Conservation (phyloP, 2,797 vertebrate species). For the Mycteria americana region DNA sequence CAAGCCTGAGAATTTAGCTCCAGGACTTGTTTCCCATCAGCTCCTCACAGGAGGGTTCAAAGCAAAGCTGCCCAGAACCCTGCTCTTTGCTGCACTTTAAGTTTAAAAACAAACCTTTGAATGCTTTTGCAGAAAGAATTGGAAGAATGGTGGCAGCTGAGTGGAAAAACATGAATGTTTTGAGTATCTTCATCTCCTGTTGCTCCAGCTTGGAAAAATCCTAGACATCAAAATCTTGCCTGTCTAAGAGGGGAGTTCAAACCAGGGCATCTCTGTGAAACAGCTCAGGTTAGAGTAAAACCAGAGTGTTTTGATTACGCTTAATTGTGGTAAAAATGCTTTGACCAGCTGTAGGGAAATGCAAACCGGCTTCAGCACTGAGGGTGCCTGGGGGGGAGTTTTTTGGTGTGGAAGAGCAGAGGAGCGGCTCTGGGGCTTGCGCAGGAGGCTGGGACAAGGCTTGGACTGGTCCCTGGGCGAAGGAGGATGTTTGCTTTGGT, state of each 20-base stretch:
- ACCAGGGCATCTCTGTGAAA: neutral
- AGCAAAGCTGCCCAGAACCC: neutral
- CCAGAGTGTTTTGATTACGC: neutral
- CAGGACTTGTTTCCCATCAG: neutral
- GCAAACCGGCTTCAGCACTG: neutral
- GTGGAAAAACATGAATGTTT: conserved; percentile 24
- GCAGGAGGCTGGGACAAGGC: neutral
- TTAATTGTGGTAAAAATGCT: neutral
- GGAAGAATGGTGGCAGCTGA: conserved; percentile 33
- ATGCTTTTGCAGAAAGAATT: neutral
- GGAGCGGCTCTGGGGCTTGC: neutral
- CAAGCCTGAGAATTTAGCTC: neutral
- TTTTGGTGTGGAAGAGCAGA: neutral
- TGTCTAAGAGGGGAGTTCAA: neutral
- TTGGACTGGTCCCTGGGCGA: neutral
- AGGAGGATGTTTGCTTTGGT: neutral
- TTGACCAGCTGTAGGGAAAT: neutral
- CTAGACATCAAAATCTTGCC: neutral
- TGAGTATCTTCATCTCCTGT: neutral
- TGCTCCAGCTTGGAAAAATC: neutral
- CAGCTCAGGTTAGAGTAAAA: neutral
- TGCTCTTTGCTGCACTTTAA: neutral
- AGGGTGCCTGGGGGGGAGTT: neutral
- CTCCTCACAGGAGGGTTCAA: neutral
- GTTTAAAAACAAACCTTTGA: conserved; percentile 9